Percentiles rank a stretch among this genome's conserved stretches.
Conservation (phyloP, 2,888 invertebrate genomes). For the Xiphydria camelus region DNA sequence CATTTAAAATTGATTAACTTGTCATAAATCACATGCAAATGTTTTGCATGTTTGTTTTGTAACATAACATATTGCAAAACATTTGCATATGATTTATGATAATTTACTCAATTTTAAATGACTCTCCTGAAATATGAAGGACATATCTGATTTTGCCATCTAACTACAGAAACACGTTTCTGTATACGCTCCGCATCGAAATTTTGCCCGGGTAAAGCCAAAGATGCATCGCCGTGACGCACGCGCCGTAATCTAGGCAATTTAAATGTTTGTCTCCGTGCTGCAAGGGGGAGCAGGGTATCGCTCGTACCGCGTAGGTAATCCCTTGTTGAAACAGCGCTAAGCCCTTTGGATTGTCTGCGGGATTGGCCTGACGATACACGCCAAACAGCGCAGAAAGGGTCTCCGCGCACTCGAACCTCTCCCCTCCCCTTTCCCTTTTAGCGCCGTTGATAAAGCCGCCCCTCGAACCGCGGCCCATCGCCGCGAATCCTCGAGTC, state of each 20-base stretch:
- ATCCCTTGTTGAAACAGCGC: conserved; percentile 57
- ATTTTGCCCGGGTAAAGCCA: conserved; percentile 7
- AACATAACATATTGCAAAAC: too few relatives aligned
- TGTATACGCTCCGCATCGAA: conserved; percentile 10
- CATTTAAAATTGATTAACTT: too few relatives aligned
- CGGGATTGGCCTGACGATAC: conserved; percentile 53
- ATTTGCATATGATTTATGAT: too few relatives aligned
- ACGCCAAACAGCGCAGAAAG: conserved; percentile 32
- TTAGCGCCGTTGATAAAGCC: conserved; percentile 3
- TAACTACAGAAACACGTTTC: conserved; percentile 11
- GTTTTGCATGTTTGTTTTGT: too few relatives aligned
- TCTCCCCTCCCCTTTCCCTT: conserved; percentile 18
- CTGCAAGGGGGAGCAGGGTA: conserved; percentile 12
- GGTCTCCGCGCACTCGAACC: conserved; percentile 16
- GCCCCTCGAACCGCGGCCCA: background rate
- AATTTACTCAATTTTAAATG: too few relatives aligned
- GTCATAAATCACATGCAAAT: too few relatives aligned
- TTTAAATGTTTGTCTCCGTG: conserved; percentile 49
- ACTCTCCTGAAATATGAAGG: too few relatives aligned
- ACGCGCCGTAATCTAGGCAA: conserved; percentile 51
- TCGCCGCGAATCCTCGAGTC: too few relatives aligned
- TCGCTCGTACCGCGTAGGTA: conserved; percentile 36
- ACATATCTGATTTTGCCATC: too few relatives aligned
- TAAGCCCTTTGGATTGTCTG: conserved; percentile 56
- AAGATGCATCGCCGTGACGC: conserved; percentile 15